Base-by-base conservation (phyloP, 2,888 invertebrate species). In the Dynastes grantii region DNA sequence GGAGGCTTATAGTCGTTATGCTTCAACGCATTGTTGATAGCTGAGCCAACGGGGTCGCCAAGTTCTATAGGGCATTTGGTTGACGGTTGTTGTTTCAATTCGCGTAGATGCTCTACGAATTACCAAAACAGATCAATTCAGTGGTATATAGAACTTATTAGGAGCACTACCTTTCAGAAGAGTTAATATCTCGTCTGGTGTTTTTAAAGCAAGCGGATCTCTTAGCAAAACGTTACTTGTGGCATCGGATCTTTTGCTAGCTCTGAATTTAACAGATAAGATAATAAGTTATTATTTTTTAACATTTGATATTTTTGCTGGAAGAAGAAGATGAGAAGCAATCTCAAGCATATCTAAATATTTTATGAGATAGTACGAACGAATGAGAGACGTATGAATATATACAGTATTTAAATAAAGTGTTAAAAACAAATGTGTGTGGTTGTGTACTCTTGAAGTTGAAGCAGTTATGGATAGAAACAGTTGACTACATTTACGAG, bases 21-120 rank as follows among this genome's bases (percentile, higher is more conserved):
- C 29, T 67, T 49, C 78, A 76, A 73, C 1, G 80, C 63, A 53
- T 83, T 80, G 1, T 79, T 53, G 67, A 85, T 84, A 29, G 87
- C 81, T 49, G 85, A 83, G 63, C 80, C 79, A 45, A 89, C 78
- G 0, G 88, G 88, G 83, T 89, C 87, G 5, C 22, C 27, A 63
- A 32, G 58, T 4, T 37, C 4, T 37, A 22, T 13, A 27, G 22
- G 27, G 9, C 4, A 58, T 11, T 45, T 22, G 13, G 13, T 29
- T 29, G n/a, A 70, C 9, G 40, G 27, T 11, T 22, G 4, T 9
- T 55, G 40, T 27, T 58, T 79, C 53, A 67, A 40, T 40, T 13
- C 32, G n/a, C 55, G 76, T 61, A 77, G 2, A 51, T 73, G 70
- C 2, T 79, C 79, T 73, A n/a, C 53, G 58, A 8, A 45, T 45